A percentile compares a stretch with the other conserved stretches of the same genome.
Evolutionary conservation across 2,888 invertebrate species (phyloP).

Genomic region (Hipparchia sbordonii): DNA sequence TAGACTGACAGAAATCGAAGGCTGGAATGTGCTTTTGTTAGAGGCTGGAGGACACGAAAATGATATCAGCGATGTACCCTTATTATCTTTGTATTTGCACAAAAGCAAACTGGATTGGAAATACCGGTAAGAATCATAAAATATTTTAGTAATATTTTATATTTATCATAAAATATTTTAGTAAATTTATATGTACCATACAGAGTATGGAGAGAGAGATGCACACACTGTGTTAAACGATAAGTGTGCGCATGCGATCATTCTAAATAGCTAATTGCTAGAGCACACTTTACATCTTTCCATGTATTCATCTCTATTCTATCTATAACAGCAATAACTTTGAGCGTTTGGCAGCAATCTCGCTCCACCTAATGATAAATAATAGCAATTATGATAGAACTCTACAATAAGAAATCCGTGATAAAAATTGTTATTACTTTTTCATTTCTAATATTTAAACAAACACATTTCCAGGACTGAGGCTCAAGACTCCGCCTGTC

Average conservation of each 20-base stretch:
- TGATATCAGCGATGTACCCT: constrained; percentile 92
- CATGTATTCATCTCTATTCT: not conserved
- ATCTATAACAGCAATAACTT: too few relatives aligned
- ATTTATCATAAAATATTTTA: not conserved
- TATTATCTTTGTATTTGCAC: constrained; percentile 93
- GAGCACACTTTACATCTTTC: not conserved
- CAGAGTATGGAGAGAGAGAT: too few relatives aligned
- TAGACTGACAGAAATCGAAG: constrained; percentile 88
- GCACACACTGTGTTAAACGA: too few relatives aligned
- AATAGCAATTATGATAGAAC: not conserved
- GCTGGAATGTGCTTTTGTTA: constrained; percentile 90
- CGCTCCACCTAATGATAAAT: too few relatives aligned
- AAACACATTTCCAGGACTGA: constrained; percentile 85
- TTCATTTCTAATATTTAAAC: not conserved
- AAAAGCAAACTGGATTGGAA: constrained; percentile 96
- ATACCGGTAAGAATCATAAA: constrained; percentile 83
- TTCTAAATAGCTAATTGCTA: too few relatives aligned
- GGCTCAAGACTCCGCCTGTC: constrained; percentile 91
- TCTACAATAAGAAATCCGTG: not conserved
- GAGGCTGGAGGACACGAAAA: constrained; percentile 95
- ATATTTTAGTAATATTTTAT: too few relatives aligned
- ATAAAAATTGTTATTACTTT: too few relatives aligned
- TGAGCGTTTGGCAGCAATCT: too few relatives aligned
- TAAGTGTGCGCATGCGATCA: too few relatives aligned
- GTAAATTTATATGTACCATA: too few relatives aligned